Percentiles rank a stretch among this genome's conserved stretches.
phyloP scores from a whole-genome alignment of 2,888 invertebrate species.

The Biston betularia region DNA sequence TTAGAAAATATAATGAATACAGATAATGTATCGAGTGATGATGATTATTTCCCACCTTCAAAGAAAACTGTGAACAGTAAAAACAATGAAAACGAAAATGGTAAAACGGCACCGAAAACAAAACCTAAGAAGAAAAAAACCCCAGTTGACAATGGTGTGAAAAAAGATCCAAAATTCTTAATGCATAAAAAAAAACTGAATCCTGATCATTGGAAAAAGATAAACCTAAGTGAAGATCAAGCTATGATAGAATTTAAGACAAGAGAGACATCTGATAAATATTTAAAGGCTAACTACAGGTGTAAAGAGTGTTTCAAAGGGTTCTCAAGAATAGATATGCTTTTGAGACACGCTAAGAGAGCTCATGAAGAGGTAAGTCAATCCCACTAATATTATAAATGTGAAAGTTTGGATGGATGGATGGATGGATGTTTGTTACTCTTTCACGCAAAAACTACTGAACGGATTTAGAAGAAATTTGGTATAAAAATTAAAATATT shows the following conservation, averaged over 20 bases:
- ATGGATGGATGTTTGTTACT: too few relatives aligned
- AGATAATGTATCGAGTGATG: slow-evolving; percentile 31
- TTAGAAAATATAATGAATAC: slow-evolving; percentile 34
- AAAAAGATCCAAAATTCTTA: slow-evolving; percentile 33
- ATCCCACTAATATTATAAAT: too few relatives aligned
- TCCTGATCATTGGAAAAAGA: slow-evolving; percentile 65
- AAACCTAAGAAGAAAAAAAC: slow-evolving; percentile 30
- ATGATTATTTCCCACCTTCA: slow-evolving; percentile 30
- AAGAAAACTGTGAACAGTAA: slow-evolving; percentile 24
- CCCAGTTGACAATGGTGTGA: slow-evolving; percentile 21
- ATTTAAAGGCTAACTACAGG: slow-evolving; percentile 62
- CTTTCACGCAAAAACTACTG: too few relatives aligned
- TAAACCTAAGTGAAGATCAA: slow-evolving; percentile 66
- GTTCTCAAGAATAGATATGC: slow-evolving; percentile 71
- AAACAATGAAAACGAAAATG: slow-evolving; percentile 29
- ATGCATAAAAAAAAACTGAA: slow-evolving; percentile 56
- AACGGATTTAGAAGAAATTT: too few relatives aligned
- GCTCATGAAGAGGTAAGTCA: slow-evolving; percentile 54
- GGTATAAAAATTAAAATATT: too few relatives aligned
- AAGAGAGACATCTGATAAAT: slow-evolving; percentile 59
- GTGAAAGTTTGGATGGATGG: too few relatives aligned
- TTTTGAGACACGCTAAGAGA: slow-evolving; percentile 65
- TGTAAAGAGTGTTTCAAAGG: slow-evolving; percentile 72
- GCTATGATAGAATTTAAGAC: slow-evolving; percentile 67
- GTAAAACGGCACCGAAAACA: slow-evolving; percentile 21